phyloP scores from a whole-genome alignment of 2,797 vertebrate genomes.

The Dipus sagitta region DNA sequence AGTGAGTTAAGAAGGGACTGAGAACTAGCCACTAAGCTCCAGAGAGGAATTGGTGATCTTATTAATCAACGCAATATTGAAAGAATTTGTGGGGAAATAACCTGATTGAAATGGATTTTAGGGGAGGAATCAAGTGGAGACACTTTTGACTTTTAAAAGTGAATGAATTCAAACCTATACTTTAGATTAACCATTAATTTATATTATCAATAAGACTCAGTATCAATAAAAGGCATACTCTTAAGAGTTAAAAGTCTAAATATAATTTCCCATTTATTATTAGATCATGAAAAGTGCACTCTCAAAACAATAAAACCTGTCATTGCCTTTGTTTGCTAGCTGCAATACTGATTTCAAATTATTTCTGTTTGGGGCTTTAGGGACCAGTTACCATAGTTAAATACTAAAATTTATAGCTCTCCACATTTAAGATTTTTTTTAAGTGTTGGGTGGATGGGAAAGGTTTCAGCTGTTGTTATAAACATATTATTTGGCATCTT shows the following conservation, averaged over 20 bases:
- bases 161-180: slow-evolving; percentile 12
- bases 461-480: neutral
- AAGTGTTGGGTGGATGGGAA: neutral
- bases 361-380: slow-evolving; percentile 56
- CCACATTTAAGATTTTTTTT: slow-evolving; percentile 16
- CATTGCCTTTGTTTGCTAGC: slow-evolving; percentile 49
- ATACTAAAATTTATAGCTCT: slow-evolving; percentile 60
- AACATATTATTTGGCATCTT: slow-evolving; percentile 58
- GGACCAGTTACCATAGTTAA: slow-evolving; percentile 61
- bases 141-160: slow-evolving; percentile 22
- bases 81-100: neutral
- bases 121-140: neutral
- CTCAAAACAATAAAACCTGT: slow-evolving; percentile 35
- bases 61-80: neutral
- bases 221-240: neutral
- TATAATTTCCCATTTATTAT: slow-evolving; percentile 50
- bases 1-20: neutral
- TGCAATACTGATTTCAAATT: slow-evolving; percentile 59
- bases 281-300: neutral
- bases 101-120: neutral
- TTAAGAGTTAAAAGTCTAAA: neutral
- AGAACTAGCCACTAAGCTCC: neutral
- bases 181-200: slow-evolving; percentile 46
- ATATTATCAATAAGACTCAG: neutral
- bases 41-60: neutral